Evolutionary conservation across 2,797 vertebrate genomes (phyloP).

Genomic region (Muscicapa striata): DNA sequence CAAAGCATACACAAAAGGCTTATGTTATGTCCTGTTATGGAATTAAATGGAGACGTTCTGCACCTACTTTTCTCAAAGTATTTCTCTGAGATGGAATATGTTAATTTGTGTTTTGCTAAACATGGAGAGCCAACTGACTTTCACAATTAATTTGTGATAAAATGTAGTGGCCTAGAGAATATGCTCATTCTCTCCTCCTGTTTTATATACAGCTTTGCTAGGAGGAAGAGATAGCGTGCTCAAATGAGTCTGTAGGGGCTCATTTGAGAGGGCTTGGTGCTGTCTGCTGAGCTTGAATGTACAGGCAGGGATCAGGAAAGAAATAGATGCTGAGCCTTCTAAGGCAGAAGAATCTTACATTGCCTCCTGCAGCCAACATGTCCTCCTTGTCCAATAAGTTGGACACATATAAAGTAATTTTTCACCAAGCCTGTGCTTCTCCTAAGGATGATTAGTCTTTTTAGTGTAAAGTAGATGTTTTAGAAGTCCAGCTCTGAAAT

Average conservation of each 20-base stretch:
- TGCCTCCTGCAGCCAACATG: neutral
- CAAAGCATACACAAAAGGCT: neutral
- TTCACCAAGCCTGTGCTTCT: neutral
- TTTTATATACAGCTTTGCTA: neutral
- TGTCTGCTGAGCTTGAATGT: neutral
- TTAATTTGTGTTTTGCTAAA: neutral
- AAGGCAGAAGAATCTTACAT: neutral
- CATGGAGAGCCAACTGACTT: neutral
- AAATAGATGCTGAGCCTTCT: neutral
- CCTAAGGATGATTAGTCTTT: neutral
- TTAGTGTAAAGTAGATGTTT: neutral
- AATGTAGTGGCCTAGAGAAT: neutral
- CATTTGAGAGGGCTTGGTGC: slow-evolving; percentile 3
- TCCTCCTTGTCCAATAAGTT: neutral
- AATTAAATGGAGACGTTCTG: neutral
- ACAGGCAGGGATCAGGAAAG: neutral
- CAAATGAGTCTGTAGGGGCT: neutral
- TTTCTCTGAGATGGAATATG: neutral
- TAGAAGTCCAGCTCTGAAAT: neutral
- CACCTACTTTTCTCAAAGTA: neutral
- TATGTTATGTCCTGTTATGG: neutral
- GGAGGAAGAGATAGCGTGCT: neutral
- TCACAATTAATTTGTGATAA: neutral
- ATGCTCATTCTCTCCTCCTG: neutral
- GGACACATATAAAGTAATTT: neutral